These are phyloP conservation scores for Drosophila kurseongensis DNA, from an alignment of 1,140 invertebrate species.

Conservation along the genomic window DNA sequence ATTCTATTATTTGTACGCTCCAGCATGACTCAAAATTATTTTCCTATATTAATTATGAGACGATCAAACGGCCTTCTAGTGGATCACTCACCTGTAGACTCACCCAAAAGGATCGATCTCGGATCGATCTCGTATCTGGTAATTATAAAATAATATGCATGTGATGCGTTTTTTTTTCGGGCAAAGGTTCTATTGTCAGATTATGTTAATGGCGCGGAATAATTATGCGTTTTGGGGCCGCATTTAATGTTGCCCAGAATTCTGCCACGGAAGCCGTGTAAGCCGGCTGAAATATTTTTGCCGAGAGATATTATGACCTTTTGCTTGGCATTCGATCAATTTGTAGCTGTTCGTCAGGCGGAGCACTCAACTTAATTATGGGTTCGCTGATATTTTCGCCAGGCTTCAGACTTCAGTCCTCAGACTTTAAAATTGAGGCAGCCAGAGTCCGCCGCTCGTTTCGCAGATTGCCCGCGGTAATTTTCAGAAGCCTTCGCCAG, in stretches of 20 bases:
- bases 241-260: conserved; percentile 26
- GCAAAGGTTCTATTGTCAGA: conserved; percentile 62
- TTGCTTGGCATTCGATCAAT: conserved; percentile 76
- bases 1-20: conserved; percentile 41
- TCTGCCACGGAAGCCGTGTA: conserved; percentile 72
- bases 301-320: conserved; percentile 67
- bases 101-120: conserved; percentile 3
- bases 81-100: conserved; percentile 41
- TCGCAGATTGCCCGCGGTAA: conserved; percentile 73
- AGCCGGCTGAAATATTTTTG: conserved; percentile 47
- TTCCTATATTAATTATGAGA: conserved; percentile 38
- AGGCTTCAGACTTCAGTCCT: conserved; percentile 10
- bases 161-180: conserved; percentile 37
- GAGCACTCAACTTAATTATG: conserved; percentile 79
- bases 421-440: conserved; percentile 61
- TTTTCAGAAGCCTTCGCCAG: conserved; percentile 78
- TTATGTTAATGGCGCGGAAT: conserved; percentile 72
- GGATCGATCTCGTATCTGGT: conserved; percentile 39
- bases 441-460: conserved; percentile 40
- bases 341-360: conserved; percentile 71
- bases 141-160: conserved; percentile 53
- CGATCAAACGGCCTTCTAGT: conserved; percentile 20
- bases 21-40: conserved; percentile 40
- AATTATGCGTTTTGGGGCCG: conserved; percentile 60
- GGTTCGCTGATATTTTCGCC: conserved; percentile 60